Evolutionary conservation across 2,797 vertebrate species (phyloP), one percentile per base, ranked within the genome.

Genomic region (Cirrhinus mrigala): DNA sequence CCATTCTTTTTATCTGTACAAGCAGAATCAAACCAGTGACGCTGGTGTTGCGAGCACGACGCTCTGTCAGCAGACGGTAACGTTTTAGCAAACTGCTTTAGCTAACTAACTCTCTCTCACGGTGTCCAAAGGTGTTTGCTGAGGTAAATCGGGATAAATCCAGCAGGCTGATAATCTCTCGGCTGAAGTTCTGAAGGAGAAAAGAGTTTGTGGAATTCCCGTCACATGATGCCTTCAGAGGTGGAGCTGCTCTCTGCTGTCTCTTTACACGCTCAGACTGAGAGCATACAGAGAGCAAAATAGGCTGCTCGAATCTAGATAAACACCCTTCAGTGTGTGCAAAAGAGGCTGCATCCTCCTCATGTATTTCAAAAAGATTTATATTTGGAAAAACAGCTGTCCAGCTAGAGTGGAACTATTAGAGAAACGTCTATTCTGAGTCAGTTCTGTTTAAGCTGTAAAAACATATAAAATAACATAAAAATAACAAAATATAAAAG

Each of bases 61-160:
- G 50, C 50, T 54, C 46, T 50, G 15, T 22, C 54, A 58, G 54
- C 20, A 56, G 54, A 56, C 54, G 3, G 22, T 58, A 11, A 58
- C 11, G 22, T 4, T 58, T 11, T 58, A 58, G 20, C 20, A 22
- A 56, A 22, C 20, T 56, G 20, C 22, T n/a, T 58, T 58, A n/a
- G 3, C 1, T 1, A 58, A 97, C 96, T 97, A 96, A 94, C 96
- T 96, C 93, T 94, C 94, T 92, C 95, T 95, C 88, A 87, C 95
- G 96, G 96, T 97, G 96, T 97, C 96, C 96, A 96, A 97, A 98
- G 97, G 97, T 98, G 97, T 98, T 98, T 97, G 96, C 96, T 95
- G 96, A 97, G 98, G 97, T 98, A 97, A 98, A 98, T 97, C 96
- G 96, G 96, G 93, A 96, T 97, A 98, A 98, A 97, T 97, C 97